phyloP scores from a whole-genome alignment of 2,113 vertebrate genomes.

The Sakesphorus luctuosus region DNA sequence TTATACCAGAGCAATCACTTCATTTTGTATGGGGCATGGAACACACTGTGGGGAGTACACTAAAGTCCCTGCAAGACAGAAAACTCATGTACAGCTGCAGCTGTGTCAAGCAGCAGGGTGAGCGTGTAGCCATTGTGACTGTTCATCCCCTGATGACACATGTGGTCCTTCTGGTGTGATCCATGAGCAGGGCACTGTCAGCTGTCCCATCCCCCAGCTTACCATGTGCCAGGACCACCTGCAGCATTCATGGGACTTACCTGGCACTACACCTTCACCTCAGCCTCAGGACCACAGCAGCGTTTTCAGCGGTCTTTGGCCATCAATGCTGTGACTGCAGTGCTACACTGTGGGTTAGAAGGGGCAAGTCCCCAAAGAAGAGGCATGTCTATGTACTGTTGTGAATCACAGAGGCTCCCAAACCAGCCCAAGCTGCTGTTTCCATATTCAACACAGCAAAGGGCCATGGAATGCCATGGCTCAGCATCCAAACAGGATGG shows the following conservation, averaged over 20 bases:
- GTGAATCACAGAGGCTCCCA: not conserved
- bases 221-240: not conserved
- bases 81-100: rapidly evolving
- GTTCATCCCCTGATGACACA: not conserved
- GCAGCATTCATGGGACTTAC: not conserved
- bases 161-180: not conserved
- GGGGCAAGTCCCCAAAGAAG: not conserved
- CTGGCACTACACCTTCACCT: not conserved
- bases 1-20: not conserved
- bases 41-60: not conserved
- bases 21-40: not conserved
- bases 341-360: rapidly evolving
- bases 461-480: rapidly evolving
- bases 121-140: not conserved
- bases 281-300: not conserved
- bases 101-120: rapidly evolving
- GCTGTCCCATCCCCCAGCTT: rapidly evolving
- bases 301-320: rapidly evolving
- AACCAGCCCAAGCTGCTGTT: not conserved
- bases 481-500: not conserved
- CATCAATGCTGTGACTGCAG: not conserved
- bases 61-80: not conserved
- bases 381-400: rapidly evolving
- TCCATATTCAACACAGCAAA: not conserved
- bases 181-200: not conserved